Percentiles rank a stretch among this genome's conserved stretches.
Conservation (phyloP, 2,797 vertebrate species). For the Gila robusta region DNA sequence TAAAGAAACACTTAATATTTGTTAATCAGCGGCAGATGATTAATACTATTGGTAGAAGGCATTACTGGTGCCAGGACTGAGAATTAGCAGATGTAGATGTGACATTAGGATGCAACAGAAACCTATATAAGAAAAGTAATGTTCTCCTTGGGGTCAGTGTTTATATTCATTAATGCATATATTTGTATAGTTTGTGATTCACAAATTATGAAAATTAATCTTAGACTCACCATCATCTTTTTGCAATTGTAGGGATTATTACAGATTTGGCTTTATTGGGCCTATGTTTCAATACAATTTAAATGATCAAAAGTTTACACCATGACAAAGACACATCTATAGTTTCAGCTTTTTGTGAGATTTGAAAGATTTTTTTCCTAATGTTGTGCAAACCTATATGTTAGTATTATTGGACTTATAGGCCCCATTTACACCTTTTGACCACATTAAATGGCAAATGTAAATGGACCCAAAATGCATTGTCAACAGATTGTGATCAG, state of each 20-base stretch:
- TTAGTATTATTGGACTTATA: too few relatives aligned
- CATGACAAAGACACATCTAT: not conserved
- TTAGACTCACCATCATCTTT: not conserved
- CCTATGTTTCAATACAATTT: not conserved
- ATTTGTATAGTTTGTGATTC: not conserved
- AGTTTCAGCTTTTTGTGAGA: not conserved
- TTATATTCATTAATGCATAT: not conserved
- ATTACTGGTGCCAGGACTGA: not conserved
- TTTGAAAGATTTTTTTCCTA: not conserved
- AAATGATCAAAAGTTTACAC: not conserved
- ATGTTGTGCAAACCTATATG: not conserved
- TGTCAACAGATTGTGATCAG: not conserved
- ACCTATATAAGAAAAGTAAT: not conserved
- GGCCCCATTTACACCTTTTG: too few relatives aligned
- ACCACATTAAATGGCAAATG: not conserved
- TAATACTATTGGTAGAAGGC: constrained; percentile 4
- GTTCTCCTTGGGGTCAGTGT: not conserved
- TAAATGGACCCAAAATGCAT: not conserved
- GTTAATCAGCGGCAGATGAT: not conserved
- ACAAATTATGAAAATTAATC: not conserved
- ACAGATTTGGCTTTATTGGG: not conserved
- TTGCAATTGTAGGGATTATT: not conserved
- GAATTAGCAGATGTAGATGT: constrained; percentile 5
- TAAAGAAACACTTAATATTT: not conserved
- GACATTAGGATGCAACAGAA: not conserved